Percentiles rank a stretch among this genome's conserved stretches.
phyloP scores from a whole-genome alignment of 92 coral and sea anemone species.

The Porites cylindrica region DNA sequence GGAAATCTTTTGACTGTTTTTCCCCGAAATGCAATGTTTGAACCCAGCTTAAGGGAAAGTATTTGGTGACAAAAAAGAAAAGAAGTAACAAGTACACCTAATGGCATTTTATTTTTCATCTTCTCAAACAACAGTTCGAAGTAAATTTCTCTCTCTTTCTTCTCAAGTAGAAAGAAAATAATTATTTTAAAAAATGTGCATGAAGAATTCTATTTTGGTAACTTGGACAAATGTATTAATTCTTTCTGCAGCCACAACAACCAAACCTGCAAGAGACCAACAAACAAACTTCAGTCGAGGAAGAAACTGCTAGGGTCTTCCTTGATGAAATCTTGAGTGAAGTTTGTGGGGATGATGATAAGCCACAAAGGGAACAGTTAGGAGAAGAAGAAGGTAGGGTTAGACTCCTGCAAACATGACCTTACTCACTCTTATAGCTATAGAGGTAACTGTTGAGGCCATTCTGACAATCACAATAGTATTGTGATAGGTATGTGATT shows the following conservation, averaged over 20 bases:
- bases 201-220: not conserved
- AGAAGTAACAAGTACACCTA: no score
- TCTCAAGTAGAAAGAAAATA: not conserved
- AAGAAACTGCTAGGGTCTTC: conserved; percentile 38
- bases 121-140: no score
- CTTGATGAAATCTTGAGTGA: conserved; percentile 31
- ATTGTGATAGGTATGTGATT: no score
- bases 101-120: no score
- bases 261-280: not conserved
- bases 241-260: not conserved
- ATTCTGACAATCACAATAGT: no score
- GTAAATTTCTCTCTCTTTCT: not conserved
- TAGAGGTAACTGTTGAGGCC: no score
- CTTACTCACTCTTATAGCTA: no score
- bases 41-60: no score
- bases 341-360: conserved; percentile 5
- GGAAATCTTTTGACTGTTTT: no score
- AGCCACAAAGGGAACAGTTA: not conserved
- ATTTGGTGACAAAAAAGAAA: no score
- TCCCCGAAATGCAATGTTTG: no score
- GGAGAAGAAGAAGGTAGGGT: not conserved
- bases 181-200: no score
- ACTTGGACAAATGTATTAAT: not conserved
- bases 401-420: not conserved
- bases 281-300: not conserved